Evolutionary conservation across 2,888 invertebrate species (phyloP), one percentile per base, ranked within the genome.

Genomic region (Rhorus exstirpatorius): DNA sequence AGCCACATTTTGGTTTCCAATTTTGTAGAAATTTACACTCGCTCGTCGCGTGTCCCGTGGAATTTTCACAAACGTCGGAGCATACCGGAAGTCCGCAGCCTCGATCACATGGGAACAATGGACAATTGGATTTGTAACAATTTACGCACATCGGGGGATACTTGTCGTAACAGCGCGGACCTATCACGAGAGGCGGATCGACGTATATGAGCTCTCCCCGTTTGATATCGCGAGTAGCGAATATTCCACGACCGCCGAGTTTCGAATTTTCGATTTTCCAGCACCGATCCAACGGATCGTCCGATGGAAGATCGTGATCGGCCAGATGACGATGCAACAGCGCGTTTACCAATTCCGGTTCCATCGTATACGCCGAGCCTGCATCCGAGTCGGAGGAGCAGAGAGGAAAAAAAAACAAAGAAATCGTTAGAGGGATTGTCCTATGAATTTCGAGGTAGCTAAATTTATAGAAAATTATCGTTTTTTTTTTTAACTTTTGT

Each of bases 51-150:
- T 97, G 97, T 24, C 88, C 86, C 41, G 92, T 88, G 3, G 94
- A 94, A 86, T 94, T 94, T 89, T 95, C 94, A 92, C 97, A 97
- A 79, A 93, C 89, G 72, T 93, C 93, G 8, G 95, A 95, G 91
- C 97, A 97, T 49, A 97, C 93, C 17, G 96, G 95, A 86, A 97
- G 93, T 1, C 95, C 95, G 90, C 97, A 97, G 63, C 94, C 94
- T 49, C 93, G 94, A 51, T 94, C 92, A 90, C 97, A 97, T 55
- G 89, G 94, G 91, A 90, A 90, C 1, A 93, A 86, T 2, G 89
- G 86, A 76, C 91, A 91, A 3, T 85, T 86, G 75, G 92, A 91
- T 85, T 94, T 94, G 86, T 94, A 95, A 89, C 97, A 97, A 85
- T 94, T 94, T 0, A 95, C 94, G 91, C 97, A 97, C 88, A 95